Evolutionary conservation across 2,113 vertebrate species (phyloP), one percentile per base, ranked within the genome.

Genomic region (Patagioenas fasciata): DNA sequence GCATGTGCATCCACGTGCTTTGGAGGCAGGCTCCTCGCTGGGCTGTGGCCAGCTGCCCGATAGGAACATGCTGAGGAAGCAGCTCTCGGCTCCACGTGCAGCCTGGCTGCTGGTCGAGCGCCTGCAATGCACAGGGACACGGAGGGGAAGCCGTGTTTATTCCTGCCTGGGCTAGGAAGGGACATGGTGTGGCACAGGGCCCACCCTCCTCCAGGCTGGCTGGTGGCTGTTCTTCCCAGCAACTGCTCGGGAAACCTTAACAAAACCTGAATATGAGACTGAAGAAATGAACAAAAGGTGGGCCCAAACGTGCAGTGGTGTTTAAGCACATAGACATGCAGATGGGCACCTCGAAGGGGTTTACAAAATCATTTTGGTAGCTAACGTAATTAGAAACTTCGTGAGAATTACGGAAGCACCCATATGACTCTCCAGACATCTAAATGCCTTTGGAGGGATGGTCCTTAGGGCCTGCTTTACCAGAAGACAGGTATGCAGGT

Each of bases 21-120:
- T 72, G 81, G 93, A 95, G 74, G 61, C 89, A 78, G 91, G 13
- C 61, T 95, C 26, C 71, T 82, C 0, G 2, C 92, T 95, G 96
- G 81, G 57, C 16, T n/a, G 3, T 32, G 64, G 91, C 95, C 92
- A 93, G 94, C 91, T 80, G 66, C 81, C 67, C 1, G 14, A 61
- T 15, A 65, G 81, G 77, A 94, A 89, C 69, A 75, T 71, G 92
- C 93, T 93, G 94, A 96, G 91, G 91, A 95, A 95, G 95, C 91
- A 91, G 84, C 80, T 91, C 92, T 48, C 24, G 1, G 11, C 38
- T 85, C 64, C 86, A n/a, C 0, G 3, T 2, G 18, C 56, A 58
- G 94, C 79, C 92, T 26, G 71, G 32, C 85, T 80, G 92, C 79
- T 77, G 58, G 48, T 53, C 0, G 5, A 69, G 88, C 15, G 31